Evolutionary conservation across 2,888 invertebrate genomes (phyloP), one percentile per base, ranked within the genome.

Genomic region (Melanchra persicariae): DNA sequence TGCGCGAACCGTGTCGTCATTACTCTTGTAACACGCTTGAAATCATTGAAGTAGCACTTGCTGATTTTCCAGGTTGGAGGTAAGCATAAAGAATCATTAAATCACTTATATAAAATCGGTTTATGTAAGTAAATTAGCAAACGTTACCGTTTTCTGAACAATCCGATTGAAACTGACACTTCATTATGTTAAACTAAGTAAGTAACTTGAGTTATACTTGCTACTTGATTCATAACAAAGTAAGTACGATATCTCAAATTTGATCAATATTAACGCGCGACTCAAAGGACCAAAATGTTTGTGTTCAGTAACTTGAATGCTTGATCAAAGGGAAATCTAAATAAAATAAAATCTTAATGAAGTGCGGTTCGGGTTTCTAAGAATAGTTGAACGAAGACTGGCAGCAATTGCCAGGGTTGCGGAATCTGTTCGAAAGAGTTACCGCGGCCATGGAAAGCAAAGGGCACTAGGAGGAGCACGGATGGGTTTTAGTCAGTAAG

Each of bases 271-370:
- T 73, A 72, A 82, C 57, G 57, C 40, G 24, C 10, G 61, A 15
- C 49, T 83, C 81, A 81, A 71, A 83, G 67, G 67, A 59, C 58
- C 67, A 64, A 68, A 70, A 67, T 73, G 66, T 74, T 80, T 51
- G 58, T 58, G 62, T 77, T 75, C 62, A 75, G 30, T 73, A 57
- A 74, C 70, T 83, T 83, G 77, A 83, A 77, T 81, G 49, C 52
- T 58, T 52, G n/a, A 82, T 78, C 67, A 82, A 65, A 68, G 60
- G 45, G n/a, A n/a, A 47, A 10, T 19, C 10, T 30, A n/a, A 77
- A 77, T 51, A 70, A 47, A 70, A 77, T 10, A n/a, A 57, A 49
- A 26, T 17, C 22, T 71, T 24, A 61, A 52, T 61, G 17, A 57
- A 45, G 26, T 57, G 45, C 15, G 49, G 49, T 30, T 51, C 2